Evolutionary conservation across 2,888 invertebrate species (phyloP), one percentile per base, ranked within the genome.

Genomic region (Mimumesa dahlbomi): DNA sequence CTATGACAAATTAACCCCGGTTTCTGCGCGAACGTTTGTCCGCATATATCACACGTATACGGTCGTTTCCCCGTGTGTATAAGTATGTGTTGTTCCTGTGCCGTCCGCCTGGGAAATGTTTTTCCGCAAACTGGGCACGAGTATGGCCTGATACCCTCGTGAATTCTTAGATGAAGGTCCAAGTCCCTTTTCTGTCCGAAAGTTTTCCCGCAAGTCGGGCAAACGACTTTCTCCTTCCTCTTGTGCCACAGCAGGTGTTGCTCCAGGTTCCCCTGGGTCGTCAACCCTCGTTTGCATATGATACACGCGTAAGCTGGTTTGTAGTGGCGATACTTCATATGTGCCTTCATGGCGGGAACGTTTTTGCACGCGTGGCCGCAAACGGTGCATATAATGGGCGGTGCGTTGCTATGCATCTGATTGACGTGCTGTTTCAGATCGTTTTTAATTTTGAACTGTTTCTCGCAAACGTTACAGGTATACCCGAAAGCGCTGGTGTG

Each of bases 131-230:
- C 73, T 0, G 82, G 79, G 58, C 87, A 86, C 0, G 78, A 52
- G 16, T 79, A 85, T 0, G 86, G 87, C 16, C 81, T 82, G 2
- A 76, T 79, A 0, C 84, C 87, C 0, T 84, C 84, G 59, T 87
- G 87, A 9, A 84, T 78, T 18, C 83, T 67, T 77, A 84, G 76
- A 38, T 86, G 85, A 2, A 77, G 75, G 2, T 83, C 80, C 13
- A 87, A 64, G 3, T 83, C 82, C 2, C 84, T 65, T 14, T 73
- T 77, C 31, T 73, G 83, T 0, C 77, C 67, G 25, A 85, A 82
- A 2, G 74, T 78, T 34, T 82, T 83, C 5, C 85, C 85, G 22
- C 85, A 84, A 0, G 76, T 81, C 0, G 82, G 83, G 43, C 85
- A 84, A 9, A 77, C 52, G 2, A 82, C 74, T 21, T 84, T 82